Conservation (phyloP, 23 tunicate species). For the Oikopleura vanhoeffeni region DNA sequence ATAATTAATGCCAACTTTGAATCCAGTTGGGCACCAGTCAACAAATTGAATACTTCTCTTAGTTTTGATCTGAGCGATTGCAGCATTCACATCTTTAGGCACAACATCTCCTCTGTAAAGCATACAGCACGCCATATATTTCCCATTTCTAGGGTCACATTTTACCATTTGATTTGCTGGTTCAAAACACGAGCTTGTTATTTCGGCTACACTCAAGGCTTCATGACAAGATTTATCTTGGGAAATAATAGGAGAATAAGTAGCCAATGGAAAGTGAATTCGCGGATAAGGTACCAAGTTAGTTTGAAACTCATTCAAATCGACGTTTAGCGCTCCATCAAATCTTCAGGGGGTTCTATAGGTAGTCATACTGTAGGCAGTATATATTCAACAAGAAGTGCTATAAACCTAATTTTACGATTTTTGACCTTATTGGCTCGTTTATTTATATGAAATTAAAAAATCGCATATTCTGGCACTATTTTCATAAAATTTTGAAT, state of each 20-base stretch:
- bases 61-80: conserved; percentile 89
- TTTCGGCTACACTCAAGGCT: conserved; percentile 81
- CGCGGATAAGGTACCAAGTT: conserved; percentile 92
- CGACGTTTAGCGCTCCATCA: conserved; percentile 44
- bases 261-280: conserved; percentile 40
- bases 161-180: conserved; percentile 99
- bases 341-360: too few species aligned
- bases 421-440: too few species aligned
- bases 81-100: conserved; percentile 98
- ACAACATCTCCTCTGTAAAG: conserved; percentile 96
- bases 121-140: conserved; percentile 99
- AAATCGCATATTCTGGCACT: too few species aligned
- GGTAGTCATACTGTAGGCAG: too few species aligned
- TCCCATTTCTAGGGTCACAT: conserved; percentile 98
- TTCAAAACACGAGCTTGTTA: conserved; percentile 95
- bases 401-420: too few species aligned
- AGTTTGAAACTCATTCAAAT: conserved; percentile 46
- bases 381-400: too few species aligned
- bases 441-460: too few species aligned
- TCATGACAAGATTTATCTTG: conserved; percentile 53
- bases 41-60: conserved; percentile 82
- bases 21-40: conserved; percentile 89
- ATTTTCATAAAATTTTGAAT: too few species aligned
- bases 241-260: conserved; percentile 40
- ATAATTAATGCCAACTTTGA: conserved; percentile 83